Evolutionary conservation across 2,888 invertebrate genomes (phyloP).

Genomic region (Drosophila antonietae): DNA sequence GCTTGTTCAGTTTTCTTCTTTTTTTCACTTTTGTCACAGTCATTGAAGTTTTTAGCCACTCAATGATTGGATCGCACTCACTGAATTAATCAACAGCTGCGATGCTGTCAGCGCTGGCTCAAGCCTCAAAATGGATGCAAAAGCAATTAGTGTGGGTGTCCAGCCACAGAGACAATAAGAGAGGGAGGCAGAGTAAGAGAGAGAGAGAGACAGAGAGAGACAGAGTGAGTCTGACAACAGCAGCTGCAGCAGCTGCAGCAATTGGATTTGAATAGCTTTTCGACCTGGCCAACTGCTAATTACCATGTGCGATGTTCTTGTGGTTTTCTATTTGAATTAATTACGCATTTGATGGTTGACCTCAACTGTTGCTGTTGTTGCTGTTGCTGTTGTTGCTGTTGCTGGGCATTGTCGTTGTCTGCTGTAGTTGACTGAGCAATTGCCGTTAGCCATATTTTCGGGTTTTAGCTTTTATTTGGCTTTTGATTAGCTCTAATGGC

Average conservation of each 20-base stretch:
- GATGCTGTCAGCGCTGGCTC: background rate
- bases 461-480: conserved; percentile 67
- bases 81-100: conserved; percentile 30
- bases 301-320: conserved; percentile 58
- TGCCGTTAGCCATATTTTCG: conserved; percentile 49
- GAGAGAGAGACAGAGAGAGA: background rate
- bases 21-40: background rate
- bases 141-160: conserved; percentile 59
- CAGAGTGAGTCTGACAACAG: background rate
- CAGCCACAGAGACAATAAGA: background rate
- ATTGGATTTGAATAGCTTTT: conserved; percentile 6
- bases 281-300: conserved; percentile 40
- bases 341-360: conserved; percentile 68
- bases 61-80: conserved; percentile 11
- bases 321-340: conserved; percentile 70
- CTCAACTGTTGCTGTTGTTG: conserved; percentile 36
- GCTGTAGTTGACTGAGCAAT: conserved; percentile 32
- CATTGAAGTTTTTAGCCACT: conserved; percentile 1
- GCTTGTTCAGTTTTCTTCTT: background rate
- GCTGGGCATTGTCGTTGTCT: conserved; percentile 22
- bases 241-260: background rate
- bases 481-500: conserved; percentile 78
- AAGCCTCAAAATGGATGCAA: conserved; percentile 36
- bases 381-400: conserved; percentile 20
- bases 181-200: background rate